Evolutionary conservation across 2,888 invertebrate genomes (phyloP).

Genomic region (Leptopilina myrica): DNA sequence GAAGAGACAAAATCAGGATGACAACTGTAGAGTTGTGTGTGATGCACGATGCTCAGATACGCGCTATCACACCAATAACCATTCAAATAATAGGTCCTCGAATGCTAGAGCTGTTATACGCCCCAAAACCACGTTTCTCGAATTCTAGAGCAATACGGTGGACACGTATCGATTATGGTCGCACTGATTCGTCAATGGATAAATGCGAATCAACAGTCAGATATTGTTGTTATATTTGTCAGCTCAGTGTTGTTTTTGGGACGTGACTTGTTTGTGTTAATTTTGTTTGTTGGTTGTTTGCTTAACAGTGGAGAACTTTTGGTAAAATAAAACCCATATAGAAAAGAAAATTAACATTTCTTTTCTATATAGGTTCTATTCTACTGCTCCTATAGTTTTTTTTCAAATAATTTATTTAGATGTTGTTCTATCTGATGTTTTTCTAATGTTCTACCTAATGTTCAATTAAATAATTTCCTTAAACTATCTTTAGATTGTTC

Average conservation of each 20-base stretch:
- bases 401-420: too few relatives aligned
- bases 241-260: background rate
- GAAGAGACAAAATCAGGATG: slow-evolving; percentile 63
- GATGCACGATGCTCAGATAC: slow-evolving; percentile 71
- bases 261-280: too few relatives aligned
- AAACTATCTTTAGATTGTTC: too few relatives aligned
- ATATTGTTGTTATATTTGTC: background rate
- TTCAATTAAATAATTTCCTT: too few relatives aligned
- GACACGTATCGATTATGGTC: slow-evolving; percentile 37
- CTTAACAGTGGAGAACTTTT: too few relatives aligned
- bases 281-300: too few relatives aligned
- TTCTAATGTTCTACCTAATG: too few relatives aligned
- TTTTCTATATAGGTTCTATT: too few relatives aligned
- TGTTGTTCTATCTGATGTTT: too few relatives aligned
- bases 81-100: slow-evolving; percentile 71
- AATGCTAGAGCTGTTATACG: slow-evolving; percentile 53
- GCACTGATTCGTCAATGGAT: slow-evolving; percentile 59
- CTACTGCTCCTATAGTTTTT: too few relatives aligned
- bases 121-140: slow-evolving; percentile 41
- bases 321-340: too few relatives aligned
- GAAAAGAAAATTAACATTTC: too few relatives aligned
- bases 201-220: slow-evolving; percentile 42
- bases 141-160: slow-evolving; percentile 22
- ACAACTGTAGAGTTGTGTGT: slow-evolving; percentile 72
- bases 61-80: slow-evolving; percentile 73